These are phyloP conservation scores for Malurus cyaneus DNA, from an alignment of 2,113 vertebrate species.

Conservation along the genomic window DNA sequence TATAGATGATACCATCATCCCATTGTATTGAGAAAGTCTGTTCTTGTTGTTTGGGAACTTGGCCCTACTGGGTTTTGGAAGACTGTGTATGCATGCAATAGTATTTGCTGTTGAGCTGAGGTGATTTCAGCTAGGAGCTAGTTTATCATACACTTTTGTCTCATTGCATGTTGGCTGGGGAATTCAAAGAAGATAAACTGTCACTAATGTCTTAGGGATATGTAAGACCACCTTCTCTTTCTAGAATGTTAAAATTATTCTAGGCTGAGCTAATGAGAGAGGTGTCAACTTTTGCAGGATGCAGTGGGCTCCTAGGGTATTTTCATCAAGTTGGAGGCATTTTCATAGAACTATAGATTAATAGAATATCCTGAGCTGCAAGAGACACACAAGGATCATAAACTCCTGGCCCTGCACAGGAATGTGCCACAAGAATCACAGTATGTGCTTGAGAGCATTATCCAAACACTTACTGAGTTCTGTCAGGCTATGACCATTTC, in stretches of 20 bases:
- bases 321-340: neutral
- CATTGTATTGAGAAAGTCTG: neutral
- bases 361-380: neutral
- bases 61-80: neutral
- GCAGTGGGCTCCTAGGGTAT: neutral
- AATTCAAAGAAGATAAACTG: slow-evolving; percentile 29
- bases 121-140: slow-evolving; percentile 12
- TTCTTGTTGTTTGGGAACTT: neutral
- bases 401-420: neutral
- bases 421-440: neutral
- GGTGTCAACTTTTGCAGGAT: neutral
- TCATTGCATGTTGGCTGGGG: neutral
- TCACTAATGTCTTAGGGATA: neutral
- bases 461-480: neutral
- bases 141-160: slow-evolving; percentile 1
- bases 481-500: neutral
- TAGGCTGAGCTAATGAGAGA: neutral
- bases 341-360: neutral
- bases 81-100: neutral
- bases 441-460: neutral
- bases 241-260: neutral
- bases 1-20: neutral
- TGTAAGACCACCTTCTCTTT: neutral
- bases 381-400: neutral
- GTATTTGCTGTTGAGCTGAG: neutral